Evolutionary conservation across 2,888 invertebrate genomes (phyloP).

Genomic region (Exocentrus adspersus): DNA sequence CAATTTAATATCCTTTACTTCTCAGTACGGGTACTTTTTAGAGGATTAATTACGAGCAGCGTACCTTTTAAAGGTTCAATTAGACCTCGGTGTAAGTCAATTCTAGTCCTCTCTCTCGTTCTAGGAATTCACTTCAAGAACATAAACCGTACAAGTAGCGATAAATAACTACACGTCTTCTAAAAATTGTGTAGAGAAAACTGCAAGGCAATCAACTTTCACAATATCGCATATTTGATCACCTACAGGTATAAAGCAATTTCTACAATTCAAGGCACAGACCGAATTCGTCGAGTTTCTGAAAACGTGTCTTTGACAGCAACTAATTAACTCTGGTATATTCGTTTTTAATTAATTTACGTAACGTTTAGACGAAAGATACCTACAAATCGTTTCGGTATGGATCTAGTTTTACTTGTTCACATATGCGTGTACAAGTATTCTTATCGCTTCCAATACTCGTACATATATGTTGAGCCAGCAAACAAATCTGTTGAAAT

Average conservation of each 20-base stretch:
- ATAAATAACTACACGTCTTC: slow-evolving; percentile 40
- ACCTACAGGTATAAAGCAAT: slow-evolving; percentile 37
- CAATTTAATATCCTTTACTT: too few relatives aligned
- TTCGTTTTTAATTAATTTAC: slow-evolving; percentile 1
- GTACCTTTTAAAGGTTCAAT: slow-evolving; percentile 2
- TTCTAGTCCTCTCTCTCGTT: slow-evolving; percentile 33
- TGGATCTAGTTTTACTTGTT: not conserved
- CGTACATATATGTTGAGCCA: not conserved
- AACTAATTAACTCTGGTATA: slow-evolving; percentile 1
- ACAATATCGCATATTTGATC: slow-evolving; percentile 48
- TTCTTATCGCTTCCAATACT: not conserved
- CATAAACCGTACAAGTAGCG: slow-evolving; percentile 16
- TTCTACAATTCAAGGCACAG: slow-evolving; percentile 31
- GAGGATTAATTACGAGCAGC: too few relatives aligned
- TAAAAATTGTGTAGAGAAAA: slow-evolving; percentile 50
- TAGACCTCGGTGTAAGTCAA: too few relatives aligned
- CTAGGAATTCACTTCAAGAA: slow-evolving; percentile 37
- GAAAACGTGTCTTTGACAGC: slow-evolving; percentile 9
- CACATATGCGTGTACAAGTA: not conserved
- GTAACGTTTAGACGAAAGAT: not conserved
- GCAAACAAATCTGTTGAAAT: not conserved
- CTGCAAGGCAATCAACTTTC: slow-evolving; percentile 58
- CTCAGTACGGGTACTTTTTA: too few relatives aligned
- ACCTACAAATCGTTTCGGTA: not conserved
- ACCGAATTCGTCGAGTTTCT: not conserved